Conservation (phyloP, 2,797 vertebrate genomes). For the Philypnodon macrostomus region DNA sequence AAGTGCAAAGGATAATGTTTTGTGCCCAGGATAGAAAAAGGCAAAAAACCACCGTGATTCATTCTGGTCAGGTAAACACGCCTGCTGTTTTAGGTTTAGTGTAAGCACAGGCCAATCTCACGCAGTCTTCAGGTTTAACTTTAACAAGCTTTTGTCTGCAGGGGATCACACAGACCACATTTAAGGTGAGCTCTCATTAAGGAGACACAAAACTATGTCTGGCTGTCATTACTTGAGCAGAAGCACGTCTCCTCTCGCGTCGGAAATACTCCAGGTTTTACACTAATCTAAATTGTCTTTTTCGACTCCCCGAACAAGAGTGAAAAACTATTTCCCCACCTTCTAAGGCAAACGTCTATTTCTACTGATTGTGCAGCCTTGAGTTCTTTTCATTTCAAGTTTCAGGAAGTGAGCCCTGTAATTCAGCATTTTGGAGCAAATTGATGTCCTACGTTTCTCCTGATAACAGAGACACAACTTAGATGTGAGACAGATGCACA, state of each 20-base stretch:
- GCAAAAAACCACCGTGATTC: not conserved
- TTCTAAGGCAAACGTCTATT: not conserved
- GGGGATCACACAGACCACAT: slow-evolving; percentile 44
- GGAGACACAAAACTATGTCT: slow-evolving; percentile 18
- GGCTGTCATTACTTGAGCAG: slow-evolving; percentile 43
- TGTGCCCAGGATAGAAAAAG: too few relatives aligned
- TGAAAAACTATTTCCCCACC: slow-evolving; percentile 6
- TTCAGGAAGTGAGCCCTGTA: slow-evolving; percentile 10
- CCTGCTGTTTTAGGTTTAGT: slow-evolving; percentile 16
- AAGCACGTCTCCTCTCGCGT: slow-evolving; percentile 14
- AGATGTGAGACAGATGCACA: slow-evolving; percentile 1
- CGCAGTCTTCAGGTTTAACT: slow-evolving; percentile 14
- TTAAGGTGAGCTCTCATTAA: slow-evolving; percentile 50
- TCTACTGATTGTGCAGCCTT: slow-evolving; percentile 12
- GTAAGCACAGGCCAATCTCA: slow-evolving; percentile 18
- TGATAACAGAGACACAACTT: slow-evolving; percentile 10
- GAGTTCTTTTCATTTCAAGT: slow-evolving; percentile 13
- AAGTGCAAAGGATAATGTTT: too few relatives aligned
- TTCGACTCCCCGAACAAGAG: slow-evolving; percentile 21
- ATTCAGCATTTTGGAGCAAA: slow-evolving; percentile 12
- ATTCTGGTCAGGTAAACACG: not conserved
- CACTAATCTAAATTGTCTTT: slow-evolving; percentile 41
- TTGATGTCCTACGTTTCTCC: not conserved
- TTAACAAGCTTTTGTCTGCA: slow-evolving; percentile 53
- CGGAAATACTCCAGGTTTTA: slow-evolving; percentile 30